These are phyloP conservation scores for Agriopis marginaria DNA, from an alignment of 2,888 invertebrate species.

Conservation along the genomic window DNA sequence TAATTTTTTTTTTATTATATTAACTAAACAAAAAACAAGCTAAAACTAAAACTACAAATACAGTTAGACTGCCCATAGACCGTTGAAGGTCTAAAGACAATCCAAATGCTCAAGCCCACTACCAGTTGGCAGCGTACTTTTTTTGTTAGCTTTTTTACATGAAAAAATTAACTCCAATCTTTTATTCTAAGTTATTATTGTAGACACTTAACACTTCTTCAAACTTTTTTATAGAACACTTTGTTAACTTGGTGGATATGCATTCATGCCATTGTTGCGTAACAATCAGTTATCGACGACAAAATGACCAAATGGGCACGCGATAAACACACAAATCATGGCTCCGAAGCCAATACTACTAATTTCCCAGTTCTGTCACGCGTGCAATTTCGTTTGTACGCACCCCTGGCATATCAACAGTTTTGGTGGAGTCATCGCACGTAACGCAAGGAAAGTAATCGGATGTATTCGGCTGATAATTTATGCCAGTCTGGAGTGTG, in stretches of 20 bases:
- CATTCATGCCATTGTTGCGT: not conserved
- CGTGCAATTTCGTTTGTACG: slow-evolving; percentile 41
- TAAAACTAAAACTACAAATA: too few species aligned
- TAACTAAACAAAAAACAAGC: too few species aligned
- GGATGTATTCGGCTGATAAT: slow-evolving; percentile 31
- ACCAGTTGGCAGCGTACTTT: too few species aligned
- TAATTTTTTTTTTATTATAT: too few species aligned
- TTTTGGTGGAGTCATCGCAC: slow-evolving; percentile 36
- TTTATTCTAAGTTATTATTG: too few species aligned
- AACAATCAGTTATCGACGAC: slow-evolving; percentile 17
- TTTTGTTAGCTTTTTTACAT: too few species aligned
- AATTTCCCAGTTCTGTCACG: slow-evolving; percentile 30
- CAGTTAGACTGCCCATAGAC: too few species aligned
- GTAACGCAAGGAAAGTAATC: slow-evolving; percentile 41
- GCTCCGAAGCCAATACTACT: not conserved
- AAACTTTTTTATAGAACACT: not conserved
- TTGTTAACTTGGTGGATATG: not conserved
- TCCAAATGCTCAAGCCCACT: too few species aligned
- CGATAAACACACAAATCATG: slow-evolving; percentile 33
- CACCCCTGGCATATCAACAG: slow-evolving; percentile 37
- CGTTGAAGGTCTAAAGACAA: too few species aligned
- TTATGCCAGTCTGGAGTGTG: slow-evolving; percentile 31
- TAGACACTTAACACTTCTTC: not conserved
- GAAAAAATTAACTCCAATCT: too few species aligned
- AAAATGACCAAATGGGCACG: slow-evolving; percentile 24